Evolutionary conservation across 2,113 vertebrate species (phyloP).

Genomic region (Eptatretus burgeri): DNA sequence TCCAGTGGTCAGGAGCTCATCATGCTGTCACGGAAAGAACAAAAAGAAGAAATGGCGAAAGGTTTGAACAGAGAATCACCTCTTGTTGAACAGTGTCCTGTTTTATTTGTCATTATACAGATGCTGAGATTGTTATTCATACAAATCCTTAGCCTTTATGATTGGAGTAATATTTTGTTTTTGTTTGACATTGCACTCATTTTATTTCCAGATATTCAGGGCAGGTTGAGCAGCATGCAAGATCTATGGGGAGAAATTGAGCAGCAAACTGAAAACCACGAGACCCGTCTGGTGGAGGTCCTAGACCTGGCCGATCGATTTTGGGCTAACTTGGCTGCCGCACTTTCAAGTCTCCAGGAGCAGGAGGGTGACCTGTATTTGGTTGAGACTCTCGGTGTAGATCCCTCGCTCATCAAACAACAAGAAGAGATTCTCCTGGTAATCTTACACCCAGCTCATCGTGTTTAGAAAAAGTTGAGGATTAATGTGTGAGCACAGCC

Average conservation of each 20-base stretch:
- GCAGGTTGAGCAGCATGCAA: slow-evolving; percentile 56
- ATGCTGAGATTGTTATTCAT: background rate
- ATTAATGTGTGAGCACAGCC: too few relatives aligned
- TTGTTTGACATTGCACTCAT: too few relatives aligned
- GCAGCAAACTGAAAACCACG: slow-evolving; percentile 52
- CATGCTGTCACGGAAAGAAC: slow-evolving; percentile 20
- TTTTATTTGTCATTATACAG: background rate
- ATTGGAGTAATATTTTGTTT: too few relatives aligned
- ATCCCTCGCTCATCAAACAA: slow-evolving; percentile 95
- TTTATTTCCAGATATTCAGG: slow-evolving; percentile 32
- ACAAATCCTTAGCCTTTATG: too few relatives aligned
- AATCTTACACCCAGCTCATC: background rate
- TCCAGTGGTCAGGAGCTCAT: background rate
- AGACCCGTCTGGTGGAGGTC: slow-evolving; percentile 73
- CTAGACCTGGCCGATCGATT: slow-evolving; percentile 79
- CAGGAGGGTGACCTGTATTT: slow-evolving; percentile 77
- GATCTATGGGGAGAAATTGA: slow-evolving; percentile 98
- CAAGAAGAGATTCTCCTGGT: slow-evolving; percentile 92
- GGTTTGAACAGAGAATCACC: slow-evolving; percentile 19
- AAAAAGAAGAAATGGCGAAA: slow-evolving; percentile 62
- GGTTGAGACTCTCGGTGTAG: slow-evolving; percentile 85
- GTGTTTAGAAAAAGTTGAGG: too few relatives aligned
- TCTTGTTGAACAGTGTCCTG: background rate
- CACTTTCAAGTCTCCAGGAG: slow-evolving; percentile 64
- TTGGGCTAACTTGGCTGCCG: slow-evolving; percentile 79